Evolutionary conservation across 2,888 invertebrate species (phyloP).

Genomic region (Netelia fuscicornis): DNA sequence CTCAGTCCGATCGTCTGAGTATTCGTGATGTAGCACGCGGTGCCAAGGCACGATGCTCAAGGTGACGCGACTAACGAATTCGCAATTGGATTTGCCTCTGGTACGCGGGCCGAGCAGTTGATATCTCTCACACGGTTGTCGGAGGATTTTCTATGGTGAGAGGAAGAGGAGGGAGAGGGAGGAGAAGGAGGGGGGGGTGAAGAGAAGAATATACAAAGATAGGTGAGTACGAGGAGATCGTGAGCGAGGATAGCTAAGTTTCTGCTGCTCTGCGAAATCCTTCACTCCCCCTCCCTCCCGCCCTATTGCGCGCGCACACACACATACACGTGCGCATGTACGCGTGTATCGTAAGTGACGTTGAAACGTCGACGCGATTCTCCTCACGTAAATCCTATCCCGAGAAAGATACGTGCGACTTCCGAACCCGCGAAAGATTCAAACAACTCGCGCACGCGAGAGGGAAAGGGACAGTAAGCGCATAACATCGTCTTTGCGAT

Average conservation of each 20-base stretch:
- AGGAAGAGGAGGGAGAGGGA: slow-evolving; percentile 29
- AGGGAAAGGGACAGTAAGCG: slow-evolving; percentile 12
- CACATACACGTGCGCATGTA: slow-evolving; percentile 22
- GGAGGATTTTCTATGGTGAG: slow-evolving; percentile 27
- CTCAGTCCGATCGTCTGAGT: not conserved
- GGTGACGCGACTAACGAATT: slow-evolving; percentile 65
- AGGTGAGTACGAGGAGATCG: slow-evolving; percentile 38
- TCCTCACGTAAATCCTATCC: slow-evolving; percentile 64
- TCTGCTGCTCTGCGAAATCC: slow-evolving; percentile 26
- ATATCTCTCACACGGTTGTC: slow-evolving; percentile 52
- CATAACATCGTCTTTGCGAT: slow-evolving; percentile 42
- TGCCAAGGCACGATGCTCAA: slow-evolving; percentile 50
- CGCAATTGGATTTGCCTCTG: slow-evolving; percentile 59
- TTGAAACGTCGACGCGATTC: slow-evolving; percentile 55
- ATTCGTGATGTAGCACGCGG: slow-evolving; percentile 40
- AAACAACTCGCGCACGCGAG: not conserved
- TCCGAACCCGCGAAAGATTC: slow-evolving; percentile 54
- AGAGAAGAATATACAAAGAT: slow-evolving; percentile 15
- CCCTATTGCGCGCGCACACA: not conserved
- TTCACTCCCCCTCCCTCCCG: not conserved
- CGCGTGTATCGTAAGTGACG: slow-evolving; percentile 39
- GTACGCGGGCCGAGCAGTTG: slow-evolving; percentile 23
- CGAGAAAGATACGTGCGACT: slow-evolving; percentile 65
- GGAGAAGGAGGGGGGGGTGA: not conserved
- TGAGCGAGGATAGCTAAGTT: slow-evolving; percentile 49